Conservation (phyloP, 2,113 vertebrate genomes). For the Terrapene triunguis region DNA sequence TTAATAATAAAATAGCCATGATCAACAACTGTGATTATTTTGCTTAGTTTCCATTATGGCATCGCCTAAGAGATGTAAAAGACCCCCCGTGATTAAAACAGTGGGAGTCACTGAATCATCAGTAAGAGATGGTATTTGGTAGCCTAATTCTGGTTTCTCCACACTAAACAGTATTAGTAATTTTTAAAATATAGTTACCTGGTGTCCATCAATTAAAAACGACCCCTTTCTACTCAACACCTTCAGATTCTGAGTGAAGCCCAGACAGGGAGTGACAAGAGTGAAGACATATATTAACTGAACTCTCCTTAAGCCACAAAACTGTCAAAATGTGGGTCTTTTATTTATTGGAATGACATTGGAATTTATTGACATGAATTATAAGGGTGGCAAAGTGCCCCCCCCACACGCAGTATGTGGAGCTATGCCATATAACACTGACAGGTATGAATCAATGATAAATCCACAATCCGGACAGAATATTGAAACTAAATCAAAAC, state of each 20-base stretch:
- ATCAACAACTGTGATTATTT: background rate
- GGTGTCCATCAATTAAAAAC: background rate
- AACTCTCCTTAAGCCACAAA: background rate
- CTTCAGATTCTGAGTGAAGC: background rate
- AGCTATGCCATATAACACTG: background rate
- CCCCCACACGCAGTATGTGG: fast-evolving
- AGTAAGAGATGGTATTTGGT: background rate
- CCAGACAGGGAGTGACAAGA: background rate
- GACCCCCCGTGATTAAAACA: background rate
- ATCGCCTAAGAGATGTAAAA: background rate
- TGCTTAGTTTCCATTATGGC: background rate
- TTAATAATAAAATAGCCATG: background rate
- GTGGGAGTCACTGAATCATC: background rate
- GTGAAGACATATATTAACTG: background rate
- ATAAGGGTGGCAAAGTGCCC: background rate
- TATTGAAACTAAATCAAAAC: background rate
- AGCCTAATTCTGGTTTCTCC: background rate
- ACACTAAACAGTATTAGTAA: background rate
- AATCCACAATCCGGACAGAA: background rate
- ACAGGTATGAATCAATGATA: background rate
- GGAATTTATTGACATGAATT: background rate
- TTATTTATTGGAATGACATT: background rate
- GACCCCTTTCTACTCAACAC: background rate
- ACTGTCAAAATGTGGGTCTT: background rate
- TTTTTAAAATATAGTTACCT: background rate